Percentiles rank a stretch among this genome's conserved stretches.
Evolutionary conservation across 1,140 invertebrate genomes (phyloP).

Genomic region (Samia ricini): DNA sequence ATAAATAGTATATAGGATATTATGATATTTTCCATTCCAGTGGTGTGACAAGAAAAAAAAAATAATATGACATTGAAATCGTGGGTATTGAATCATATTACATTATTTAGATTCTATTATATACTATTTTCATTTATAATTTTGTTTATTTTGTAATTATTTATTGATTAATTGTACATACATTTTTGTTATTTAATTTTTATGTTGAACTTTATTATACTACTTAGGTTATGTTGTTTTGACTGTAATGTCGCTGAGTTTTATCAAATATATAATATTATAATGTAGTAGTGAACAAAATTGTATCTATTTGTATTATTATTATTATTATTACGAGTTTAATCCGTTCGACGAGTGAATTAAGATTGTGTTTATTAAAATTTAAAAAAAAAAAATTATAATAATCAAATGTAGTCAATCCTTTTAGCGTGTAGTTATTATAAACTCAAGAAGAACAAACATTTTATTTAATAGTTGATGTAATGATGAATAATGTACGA

Average conservation of each 20-base stretch:
- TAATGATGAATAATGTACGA: neutral
- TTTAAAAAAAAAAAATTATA: neutral
- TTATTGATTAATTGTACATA: slow-evolving; percentile 1
- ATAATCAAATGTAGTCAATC: slow-evolving; percentile 5
- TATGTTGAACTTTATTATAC: neutral
- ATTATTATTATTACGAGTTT: neutral
- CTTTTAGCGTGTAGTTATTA: neutral
- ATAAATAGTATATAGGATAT: too few relatives aligned
- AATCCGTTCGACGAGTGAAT: neutral
- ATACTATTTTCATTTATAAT: neutral
- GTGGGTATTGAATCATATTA: neutral
- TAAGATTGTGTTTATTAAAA: neutral
- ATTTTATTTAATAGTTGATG: neutral
- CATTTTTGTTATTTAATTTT: slow-evolving; percentile 1
- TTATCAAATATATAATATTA: neutral
- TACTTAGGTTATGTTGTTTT: neutral
- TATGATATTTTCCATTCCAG: neutral
- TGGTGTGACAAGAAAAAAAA: neutral
- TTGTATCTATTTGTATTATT: neutral
- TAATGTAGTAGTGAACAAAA: neutral
- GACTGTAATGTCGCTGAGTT: neutral
- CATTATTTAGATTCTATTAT: neutral
- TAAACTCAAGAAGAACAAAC: slow-evolving; percentile 7
- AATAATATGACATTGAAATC: neutral
- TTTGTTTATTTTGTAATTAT: neutral